Percentiles rank a stretch among this genome's conserved stretches.
Conservation (phyloP, 2,113 vertebrate genomes). For the Aspidoscelis tigris region DNA sequence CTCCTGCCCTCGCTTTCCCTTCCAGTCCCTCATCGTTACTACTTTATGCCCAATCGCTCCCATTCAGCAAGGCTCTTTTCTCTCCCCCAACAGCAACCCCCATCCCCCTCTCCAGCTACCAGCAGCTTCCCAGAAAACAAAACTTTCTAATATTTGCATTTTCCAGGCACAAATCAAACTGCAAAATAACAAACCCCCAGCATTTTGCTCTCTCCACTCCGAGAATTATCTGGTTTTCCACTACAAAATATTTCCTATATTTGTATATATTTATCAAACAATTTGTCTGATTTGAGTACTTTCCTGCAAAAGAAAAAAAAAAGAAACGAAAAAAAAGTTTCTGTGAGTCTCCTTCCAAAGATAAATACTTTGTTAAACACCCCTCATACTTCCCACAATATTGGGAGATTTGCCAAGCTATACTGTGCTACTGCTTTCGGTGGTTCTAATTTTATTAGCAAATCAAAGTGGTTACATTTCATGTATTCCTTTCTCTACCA, state of each 20-base stretch:
- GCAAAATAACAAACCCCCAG: constrained; percentile 30
- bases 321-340: neutral
- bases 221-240: constrained; percentile 44
- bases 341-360: neutral
- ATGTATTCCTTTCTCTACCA: constrained; percentile 8
- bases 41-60: constrained; percentile 56
- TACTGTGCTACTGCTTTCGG: neutral
- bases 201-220: constrained; percentile 29
- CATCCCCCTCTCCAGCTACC: constrained; percentile 26
- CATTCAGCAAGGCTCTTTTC: constrained; percentile 43
- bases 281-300: neutral
- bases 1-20: constrained; percentile 39
- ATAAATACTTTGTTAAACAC: constrained; percentile 5
- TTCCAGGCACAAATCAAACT: constrained; percentile 1
- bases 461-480: constrained; percentile 16
- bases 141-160: constrained; percentile 2
- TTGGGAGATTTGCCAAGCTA: neutral
- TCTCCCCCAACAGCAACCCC: neutral
- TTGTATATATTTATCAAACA: constrained; percentile 18
- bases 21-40: constrained; percentile 60
- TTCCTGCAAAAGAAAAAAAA: too few species aligned
- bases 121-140: constrained; percentile 45
- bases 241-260: constrained; percentile 49
- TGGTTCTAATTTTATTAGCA: constrained; percentile 16
- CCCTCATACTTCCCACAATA: neutral